Base-by-base conservation (phyloP, 2,888 invertebrate genomes). In the Schizaphis graminum region DNA sequence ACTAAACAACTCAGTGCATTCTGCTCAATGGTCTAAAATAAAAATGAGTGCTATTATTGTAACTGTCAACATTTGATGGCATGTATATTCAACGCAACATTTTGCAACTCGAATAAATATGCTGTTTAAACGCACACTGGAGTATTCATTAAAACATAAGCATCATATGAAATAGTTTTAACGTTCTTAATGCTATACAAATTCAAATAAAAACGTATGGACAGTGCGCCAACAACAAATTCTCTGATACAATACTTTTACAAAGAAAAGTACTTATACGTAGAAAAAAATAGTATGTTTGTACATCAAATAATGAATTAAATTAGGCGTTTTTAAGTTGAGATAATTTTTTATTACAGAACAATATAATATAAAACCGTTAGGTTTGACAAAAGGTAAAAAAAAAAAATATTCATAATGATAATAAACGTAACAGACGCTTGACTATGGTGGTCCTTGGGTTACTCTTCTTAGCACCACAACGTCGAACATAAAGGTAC, bases 361-460 rank as follows among this genome's bases (percentile, higher is more conserved):
- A 47, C 13, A 67, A 67, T 67, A 67, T 67, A 47, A 26, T 41
- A 5, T 56, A 41, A 47, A 47, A 89, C 44, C 44, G 44, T 47
- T 61, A 44, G 61, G 28, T 61, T 61, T 3, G 3, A 86, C 57
- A 86, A 86, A 21, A 41, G n/a, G 26, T 8, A 28, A 41, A 77
- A 41, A 84, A 84, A 56, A 56, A 49, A 35, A 21, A 57, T 61
- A 57, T 57, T 61, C 13, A 56, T 24, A 35, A 89, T 13, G 26
- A 77, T 57, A 91, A 85, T 67, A 57, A 85, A 44, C 44, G 21
- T 57, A 57, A 85, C 44, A 47, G 57, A 86, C 47, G n/a, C 85
- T 91, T 86, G 11, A 44, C 85, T 91, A 77, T 35, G 91, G 85
- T 91, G 91, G 91, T 86, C 86, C 85, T 67, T 35, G 67, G 35